phyloP scores from a whole-genome alignment of 2,888 invertebrate genomes.

The Doris montereyensis region DNA sequence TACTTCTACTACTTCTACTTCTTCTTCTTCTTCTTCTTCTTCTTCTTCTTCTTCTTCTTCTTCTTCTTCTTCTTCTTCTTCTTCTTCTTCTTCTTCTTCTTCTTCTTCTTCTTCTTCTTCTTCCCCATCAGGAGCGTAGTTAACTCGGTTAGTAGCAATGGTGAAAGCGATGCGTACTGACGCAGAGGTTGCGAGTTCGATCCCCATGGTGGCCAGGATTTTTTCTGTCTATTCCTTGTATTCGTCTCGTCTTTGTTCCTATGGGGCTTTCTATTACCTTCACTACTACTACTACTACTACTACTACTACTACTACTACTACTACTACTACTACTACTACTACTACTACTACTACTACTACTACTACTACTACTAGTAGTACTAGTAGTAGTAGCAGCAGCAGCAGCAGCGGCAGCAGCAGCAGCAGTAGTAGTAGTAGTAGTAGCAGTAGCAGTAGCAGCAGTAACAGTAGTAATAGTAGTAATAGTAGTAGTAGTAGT shows the following conservation, averaged over 20 bases:
- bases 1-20: background rate
- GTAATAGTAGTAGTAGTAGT: constrained; percentile 9
- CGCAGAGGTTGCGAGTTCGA: too few species aligned
- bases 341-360: background rate
- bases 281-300: too few species aligned
- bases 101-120: background rate
- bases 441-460: constrained; percentile 28
- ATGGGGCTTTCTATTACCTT: too few species aligned
- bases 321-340: too few species aligned
- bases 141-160: background rate
- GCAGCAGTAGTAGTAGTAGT: constrained; percentile 24
- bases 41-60: background rate
- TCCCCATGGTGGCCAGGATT: too few species aligned
- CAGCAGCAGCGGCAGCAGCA: background rate
- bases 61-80: background rate
- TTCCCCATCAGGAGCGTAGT: too few species aligned
- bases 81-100: background rate
- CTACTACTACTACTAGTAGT: background rate
- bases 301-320: too few species aligned
- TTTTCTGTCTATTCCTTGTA: too few species aligned
- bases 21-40: background rate
- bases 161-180: too few species aligned
- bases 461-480: constrained; percentile 16
- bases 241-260: too few species aligned
- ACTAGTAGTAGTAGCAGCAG: constrained; percentile 2